phyloP scores from a whole-genome alignment of 2,113 vertebrate genomes.

The Sorex araneus region DNA sequence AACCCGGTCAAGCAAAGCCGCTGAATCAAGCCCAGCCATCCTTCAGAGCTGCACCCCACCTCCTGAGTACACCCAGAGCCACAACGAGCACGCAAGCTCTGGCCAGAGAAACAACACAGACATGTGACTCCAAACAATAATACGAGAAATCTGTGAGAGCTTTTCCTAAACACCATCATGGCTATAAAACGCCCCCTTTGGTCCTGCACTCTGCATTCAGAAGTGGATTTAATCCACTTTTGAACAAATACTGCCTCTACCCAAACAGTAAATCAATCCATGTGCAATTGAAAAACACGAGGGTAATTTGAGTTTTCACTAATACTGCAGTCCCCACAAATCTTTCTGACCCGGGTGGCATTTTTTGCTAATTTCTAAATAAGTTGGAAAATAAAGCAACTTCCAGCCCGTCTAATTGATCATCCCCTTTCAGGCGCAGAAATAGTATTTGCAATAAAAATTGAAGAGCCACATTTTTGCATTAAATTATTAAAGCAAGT shows the following conservation, averaged over 20 bases:
- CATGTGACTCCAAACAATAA: neutral
- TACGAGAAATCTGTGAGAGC: conserved; percentile 36
- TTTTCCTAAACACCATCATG: conserved; percentile 41
- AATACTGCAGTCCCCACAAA: conserved; percentile 58
- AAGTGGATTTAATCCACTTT: conserved; percentile 54
- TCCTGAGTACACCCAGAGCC: conserved; percentile 38
- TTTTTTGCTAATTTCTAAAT: conserved; percentile 83
- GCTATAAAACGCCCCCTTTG: conserved; percentile 16
- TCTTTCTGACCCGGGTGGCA: conserved; percentile 76
- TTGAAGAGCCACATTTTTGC: conserved; percentile 91
- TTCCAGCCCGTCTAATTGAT: conserved; percentile 79
- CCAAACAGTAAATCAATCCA: conserved; percentile 71
- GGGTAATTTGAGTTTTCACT: conserved; percentile 70
- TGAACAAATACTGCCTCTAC: conserved; percentile 47
- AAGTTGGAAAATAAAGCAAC: conserved; percentile 83
- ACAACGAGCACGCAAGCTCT: neutral
- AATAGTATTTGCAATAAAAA: conserved; percentile 94
- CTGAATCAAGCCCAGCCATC: neutral
- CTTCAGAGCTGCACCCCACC: conserved; percentile 29
- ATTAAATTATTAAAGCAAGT: conserved; percentile 95
- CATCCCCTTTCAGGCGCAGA: conserved; percentile 82
- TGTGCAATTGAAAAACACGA: conserved; percentile 71
- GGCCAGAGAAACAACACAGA: conserved; percentile 29
- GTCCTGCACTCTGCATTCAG: neutral
- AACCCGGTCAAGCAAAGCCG: no score